Base-by-base conservation (phyloP, 2,113 vertebrate species). In the Charina bottae region DNA sequence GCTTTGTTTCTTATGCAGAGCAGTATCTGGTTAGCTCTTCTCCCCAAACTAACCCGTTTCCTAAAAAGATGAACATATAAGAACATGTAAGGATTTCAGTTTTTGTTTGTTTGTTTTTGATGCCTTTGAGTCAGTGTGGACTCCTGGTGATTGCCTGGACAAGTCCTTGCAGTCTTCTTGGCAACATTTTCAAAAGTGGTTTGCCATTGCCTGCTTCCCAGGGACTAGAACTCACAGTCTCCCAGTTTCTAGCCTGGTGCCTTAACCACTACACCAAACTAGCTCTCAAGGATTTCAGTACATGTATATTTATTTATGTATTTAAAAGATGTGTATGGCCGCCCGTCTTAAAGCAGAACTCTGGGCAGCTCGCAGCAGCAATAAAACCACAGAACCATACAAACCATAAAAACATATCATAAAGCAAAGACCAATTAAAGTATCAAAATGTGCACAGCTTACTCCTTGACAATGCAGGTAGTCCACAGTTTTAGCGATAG, bases 401-500 rank as follows among this genome's bases (percentile, higher is more conserved):
- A 78, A 78, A 78, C 68, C 68, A n/a, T 8, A 37, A 37, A 78
- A 37, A 78, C 6, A 21, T 42, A 49, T 49, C 49, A 49, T 78
- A 78, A 3, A 78, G 2, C 33, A 33, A 42, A 42, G 8, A 33
- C 42, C 42, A 19, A 42, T 42, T 42, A 2, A 42, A 19, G n/a
- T 55, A 58, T 21, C 26, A 37, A 5, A 84, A 64, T n/a, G 68
- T 68, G 42, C 59, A 89, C 64, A 87, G 96, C 96, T 98, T 97
- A 99, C 99, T 96, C 99, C 99, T 98, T 99, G 99, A 97, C 98
- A 99, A 97, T 99, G 99, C 97, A 99, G 98, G 97, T 99, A 99
- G 96, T 99, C 99, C 93, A 99, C 98, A 9, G 99, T 99, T 97
- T 99, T 99, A 46, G 98, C 97, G 95, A 99, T 99, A 83, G 99